phyloP scores from a whole-genome alignment of 2,113 vertebrate species.

The western clawed frog (Xenopus tropicalis) region UCB_Xtro_10.0 CM004444.2:100105001-100105500 shows the following conservation, averaged over 20 bases:
- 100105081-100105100: background rate
- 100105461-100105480: too few relatives aligned
- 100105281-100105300: too few relatives aligned
- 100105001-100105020: conserved; percentile 29
- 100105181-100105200: background rate
- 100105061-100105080: background rate
- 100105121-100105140: conserved; percentile 3
- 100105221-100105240: background rate
- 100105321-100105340: too few relatives aligned
- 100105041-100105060: conserved; percentile 1
- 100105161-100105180: background rate
- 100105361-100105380: too few relatives aligned
- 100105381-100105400: too few relatives aligned
- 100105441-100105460: too few relatives aligned
- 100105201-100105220: background rate
- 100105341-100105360: too few relatives aligned
- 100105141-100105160: conserved; percentile 1
- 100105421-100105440: too few relatives aligned
- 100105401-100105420: too few relatives aligned
- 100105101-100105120: conserved; percentile 1
- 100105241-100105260: background rate
- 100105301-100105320: too few relatives aligned
- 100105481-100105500: too few relatives aligned
- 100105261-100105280: too few relatives aligned
- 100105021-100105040: conserved; percentile 29